Conservation (phyloP, 2,113 vertebrate species). For the Lycaon pictus region DNA sequence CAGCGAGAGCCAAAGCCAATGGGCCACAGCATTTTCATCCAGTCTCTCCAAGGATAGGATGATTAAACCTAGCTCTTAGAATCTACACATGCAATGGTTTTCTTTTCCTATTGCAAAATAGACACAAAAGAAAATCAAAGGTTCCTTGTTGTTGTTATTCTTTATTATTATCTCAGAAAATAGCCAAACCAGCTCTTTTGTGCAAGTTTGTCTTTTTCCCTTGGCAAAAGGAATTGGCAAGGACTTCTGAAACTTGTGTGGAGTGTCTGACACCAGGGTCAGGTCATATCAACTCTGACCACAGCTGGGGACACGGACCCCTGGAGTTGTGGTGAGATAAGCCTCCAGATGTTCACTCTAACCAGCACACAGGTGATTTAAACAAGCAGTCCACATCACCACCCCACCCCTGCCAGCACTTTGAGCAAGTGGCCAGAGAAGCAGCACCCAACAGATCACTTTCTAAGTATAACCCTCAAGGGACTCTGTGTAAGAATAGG, state of each 20-base stretch:
- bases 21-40: background rate
- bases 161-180: conserved; percentile 55
- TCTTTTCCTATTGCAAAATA: background rate
- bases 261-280: conserved; percentile 6
- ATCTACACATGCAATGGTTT: background rate
- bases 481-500: background rate
- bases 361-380: background rate
- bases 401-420: background rate
- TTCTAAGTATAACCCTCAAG: background rate
- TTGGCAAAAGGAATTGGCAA: background rate
- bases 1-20: background rate
- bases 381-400: background rate
- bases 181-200: background rate
- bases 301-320: background rate
- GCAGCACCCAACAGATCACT: background rate
- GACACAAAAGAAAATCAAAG: background rate
- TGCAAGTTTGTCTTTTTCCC: background rate
- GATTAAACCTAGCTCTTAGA: background rate
- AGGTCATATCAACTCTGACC: conserved; percentile 21
- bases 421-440: background rate
- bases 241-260: background rate
- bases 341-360: background rate
- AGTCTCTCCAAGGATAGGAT: background rate
- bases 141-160: background rate
- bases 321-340: background rate